Evolutionary conservation across 2,888 invertebrate genomes (phyloP).

Genomic region (Sepiola atlantica): DNA sequence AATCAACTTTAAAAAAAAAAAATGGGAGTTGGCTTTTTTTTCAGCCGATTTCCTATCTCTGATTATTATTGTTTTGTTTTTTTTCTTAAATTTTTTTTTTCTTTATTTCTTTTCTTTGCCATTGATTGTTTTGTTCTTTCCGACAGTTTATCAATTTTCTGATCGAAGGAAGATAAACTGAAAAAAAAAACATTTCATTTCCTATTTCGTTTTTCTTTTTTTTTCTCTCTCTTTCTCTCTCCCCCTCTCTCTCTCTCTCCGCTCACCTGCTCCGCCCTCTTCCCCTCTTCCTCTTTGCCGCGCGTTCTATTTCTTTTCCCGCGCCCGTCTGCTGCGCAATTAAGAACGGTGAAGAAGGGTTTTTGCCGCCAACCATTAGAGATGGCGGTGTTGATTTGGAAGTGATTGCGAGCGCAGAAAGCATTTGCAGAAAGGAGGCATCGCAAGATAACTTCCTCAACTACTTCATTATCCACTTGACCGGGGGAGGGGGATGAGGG

Average conservation of each 20-base stretch:
- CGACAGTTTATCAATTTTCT: slow-evolving; percentile 5
- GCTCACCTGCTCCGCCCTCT: background rate
- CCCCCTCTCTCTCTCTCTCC: background rate
- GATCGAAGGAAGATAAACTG: slow-evolving; percentile 1
- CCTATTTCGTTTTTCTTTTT: background rate
- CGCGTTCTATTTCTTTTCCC: background rate
- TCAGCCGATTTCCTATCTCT: background rate
- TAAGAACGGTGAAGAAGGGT: background rate
- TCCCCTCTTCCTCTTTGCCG: no score
- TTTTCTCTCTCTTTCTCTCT: background rate
- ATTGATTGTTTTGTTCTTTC: background rate
- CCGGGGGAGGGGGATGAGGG: background rate
- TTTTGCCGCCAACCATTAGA: background rate
- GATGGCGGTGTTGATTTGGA: slow-evolving; percentile 21
- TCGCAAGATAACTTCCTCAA: slow-evolving; percentile 10
- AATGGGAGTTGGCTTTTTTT: no score
- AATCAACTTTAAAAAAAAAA: no score
- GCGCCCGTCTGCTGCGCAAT: background rate
- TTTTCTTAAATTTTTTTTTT: background rate
- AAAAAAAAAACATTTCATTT: background rate
- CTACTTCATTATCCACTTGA: slow-evolving; percentile 32
- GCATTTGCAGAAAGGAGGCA: slow-evolving; percentile 32
- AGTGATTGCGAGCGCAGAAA: background rate
- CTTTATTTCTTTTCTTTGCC: background rate
- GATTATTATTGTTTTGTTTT: background rate